Evolutionary conservation across 2,113 vertebrate species (phyloP).

Genomic region (Microtus richardsoni): DNA sequence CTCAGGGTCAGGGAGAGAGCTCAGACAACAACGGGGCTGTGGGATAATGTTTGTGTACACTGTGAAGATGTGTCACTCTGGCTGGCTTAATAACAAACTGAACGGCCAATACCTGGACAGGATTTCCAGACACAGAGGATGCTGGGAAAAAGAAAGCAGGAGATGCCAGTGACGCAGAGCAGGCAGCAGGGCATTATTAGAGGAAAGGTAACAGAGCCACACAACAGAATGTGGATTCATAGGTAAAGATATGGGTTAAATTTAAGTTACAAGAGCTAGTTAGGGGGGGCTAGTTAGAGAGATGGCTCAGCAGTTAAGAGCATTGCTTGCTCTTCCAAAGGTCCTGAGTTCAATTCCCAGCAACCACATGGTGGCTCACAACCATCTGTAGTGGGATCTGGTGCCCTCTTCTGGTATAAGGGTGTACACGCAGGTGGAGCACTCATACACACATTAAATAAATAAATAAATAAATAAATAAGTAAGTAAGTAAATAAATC

Average conservation of each 20-base stretch:
- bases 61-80: not conserved
- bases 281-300: too few relatives aligned
- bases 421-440: too few relatives aligned
- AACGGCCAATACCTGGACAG: not conserved
- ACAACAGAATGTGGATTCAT: not conserved
- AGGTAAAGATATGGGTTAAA: not conserved
- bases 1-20: not conserved
- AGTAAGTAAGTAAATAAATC: too few relatives aligned
- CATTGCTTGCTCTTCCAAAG: too few relatives aligned
- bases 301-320: too few relatives aligned
- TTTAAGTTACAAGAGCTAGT: not conserved
- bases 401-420: too few relatives aligned
- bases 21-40: not conserved
- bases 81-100: not conserved
- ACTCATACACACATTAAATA: too few relatives aligned
- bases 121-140: not conserved
- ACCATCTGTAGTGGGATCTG: too few relatives aligned
- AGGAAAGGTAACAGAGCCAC: not conserved
- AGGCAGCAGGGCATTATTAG: not conserved
- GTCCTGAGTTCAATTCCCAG: too few relatives aligned
- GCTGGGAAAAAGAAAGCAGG: not conserved
- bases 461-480: fast-evolving
- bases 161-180: not conserved
- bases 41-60: not conserved
- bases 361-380: too few relatives aligned